Conservation (phyloP, 2,888 invertebrate genomes). For the Iselma pallidipennis region DNA sequence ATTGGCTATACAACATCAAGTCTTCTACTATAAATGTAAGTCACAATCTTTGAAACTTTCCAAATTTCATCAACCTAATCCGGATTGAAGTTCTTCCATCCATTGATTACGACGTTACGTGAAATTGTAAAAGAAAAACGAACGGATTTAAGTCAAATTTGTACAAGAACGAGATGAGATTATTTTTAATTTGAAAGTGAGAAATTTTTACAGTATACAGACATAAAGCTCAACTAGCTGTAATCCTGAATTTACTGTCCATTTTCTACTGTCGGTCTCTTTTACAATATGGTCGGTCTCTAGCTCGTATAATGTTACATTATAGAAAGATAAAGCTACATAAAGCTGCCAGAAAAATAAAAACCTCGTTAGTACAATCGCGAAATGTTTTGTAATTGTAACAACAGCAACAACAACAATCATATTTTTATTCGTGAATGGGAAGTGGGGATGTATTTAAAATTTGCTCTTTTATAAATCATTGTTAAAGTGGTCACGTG, state of each 20-base stretch:
- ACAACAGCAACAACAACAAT: conserved; percentile 12
- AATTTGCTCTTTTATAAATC: conserved; percentile 16
- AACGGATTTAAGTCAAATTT: too few relatives aligned
- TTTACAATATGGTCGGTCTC: background rate
- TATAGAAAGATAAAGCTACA: background rate
- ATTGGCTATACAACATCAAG: background rate
- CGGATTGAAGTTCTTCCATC: background rate
- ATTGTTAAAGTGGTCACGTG: conserved; percentile 37
- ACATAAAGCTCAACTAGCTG: too few relatives aligned
- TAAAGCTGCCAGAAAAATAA: conserved; percentile 6
- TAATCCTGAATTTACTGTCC: background rate
- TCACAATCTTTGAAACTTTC: background rate
- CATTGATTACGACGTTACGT: background rate
- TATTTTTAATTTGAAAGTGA: background rate
- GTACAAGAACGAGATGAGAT: too few relatives aligned
- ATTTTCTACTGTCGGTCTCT: background rate
- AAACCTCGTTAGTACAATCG: conserved; percentile 19
- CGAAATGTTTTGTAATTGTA: conserved; percentile 20
- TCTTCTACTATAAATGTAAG: background rate
- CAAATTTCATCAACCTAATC: background rate
- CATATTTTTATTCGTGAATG: conserved; percentile 10
- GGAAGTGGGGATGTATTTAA: background rate
- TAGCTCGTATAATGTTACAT: background rate
- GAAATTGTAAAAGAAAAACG: too few relatives aligned
- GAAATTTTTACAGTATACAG: background rate